Evolutionary conservation across 2,113 vertebrate species (phyloP).

Genomic region (Lagopus muta): DNA sequence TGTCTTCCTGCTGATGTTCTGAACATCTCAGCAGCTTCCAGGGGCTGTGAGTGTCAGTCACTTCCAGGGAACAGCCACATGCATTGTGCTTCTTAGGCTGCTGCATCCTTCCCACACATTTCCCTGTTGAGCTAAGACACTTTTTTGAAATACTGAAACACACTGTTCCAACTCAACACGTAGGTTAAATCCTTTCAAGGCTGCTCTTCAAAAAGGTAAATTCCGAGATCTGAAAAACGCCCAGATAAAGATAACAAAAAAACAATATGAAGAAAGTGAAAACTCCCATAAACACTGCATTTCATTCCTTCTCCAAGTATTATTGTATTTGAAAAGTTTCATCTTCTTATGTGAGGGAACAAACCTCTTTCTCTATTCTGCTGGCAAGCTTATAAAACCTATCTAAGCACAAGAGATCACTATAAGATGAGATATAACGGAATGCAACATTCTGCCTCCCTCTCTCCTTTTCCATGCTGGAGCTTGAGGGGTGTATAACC

Average conservation of each 20-base stretch:
- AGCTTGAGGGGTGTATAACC: accelerated
- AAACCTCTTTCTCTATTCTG: not conserved
- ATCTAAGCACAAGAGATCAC: not conserved
- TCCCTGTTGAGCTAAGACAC: not conserved
- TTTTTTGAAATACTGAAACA: not conserved
- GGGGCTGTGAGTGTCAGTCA: not conserved
- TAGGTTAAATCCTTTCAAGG: not conserved
- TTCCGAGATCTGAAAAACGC: not conserved
- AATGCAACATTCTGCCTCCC: not conserved
- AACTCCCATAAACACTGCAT: not conserved
- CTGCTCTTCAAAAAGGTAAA: not conserved
- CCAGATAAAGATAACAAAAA: not conserved
- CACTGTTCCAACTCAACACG: not conserved
- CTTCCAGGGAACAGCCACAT: not conserved
- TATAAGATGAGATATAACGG: not conserved
- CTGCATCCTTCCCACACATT: not conserved
- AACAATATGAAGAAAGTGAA: not conserved
- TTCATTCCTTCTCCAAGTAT: not conserved
- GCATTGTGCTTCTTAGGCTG: not conserved
- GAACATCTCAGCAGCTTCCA: not conserved
- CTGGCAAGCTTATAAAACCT: not conserved
- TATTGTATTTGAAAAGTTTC: not conserved
- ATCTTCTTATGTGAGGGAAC: not conserved
- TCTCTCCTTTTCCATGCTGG: accelerated
- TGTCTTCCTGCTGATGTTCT: not conserved